phyloP scores from a whole-genome alignment of 2,888 invertebrate species.

The Rhamphomyia laevipes region DNA sequence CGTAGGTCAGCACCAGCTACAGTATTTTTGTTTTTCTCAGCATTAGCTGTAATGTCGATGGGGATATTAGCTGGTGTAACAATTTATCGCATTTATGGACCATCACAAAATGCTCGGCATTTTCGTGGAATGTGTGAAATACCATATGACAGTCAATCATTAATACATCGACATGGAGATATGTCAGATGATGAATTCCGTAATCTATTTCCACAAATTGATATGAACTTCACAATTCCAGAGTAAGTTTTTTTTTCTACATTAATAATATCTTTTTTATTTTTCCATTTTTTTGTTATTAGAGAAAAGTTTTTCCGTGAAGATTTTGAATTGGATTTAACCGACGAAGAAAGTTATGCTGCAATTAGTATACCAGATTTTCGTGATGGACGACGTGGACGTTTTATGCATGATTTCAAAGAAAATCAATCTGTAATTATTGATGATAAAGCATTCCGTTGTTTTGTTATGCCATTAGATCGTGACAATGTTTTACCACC shows the following conservation, averaged over 20 bases:
- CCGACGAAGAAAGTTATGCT: conserved; percentile 57
- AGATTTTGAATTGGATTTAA: conserved; percentile 64
- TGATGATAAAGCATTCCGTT: conserved; percentile 59
- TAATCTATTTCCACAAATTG: conserved; percentile 15
- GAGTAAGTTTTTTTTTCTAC: too few species aligned
- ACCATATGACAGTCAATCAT: conserved; percentile 28
- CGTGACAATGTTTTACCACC: conserved; percentile 66
- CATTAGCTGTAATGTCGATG: conserved; percentile 56
- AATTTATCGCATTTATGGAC: conserved; percentile 61
- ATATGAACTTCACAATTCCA: too few species aligned
- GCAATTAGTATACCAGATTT: conserved; percentile 80
- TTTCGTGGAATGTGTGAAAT: conserved; percentile 35
- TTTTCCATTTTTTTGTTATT: too few species aligned
- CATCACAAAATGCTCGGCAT: conserved; percentile 42
- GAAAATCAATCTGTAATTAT: conserved; percentile 63
- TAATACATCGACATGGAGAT: not conserved
- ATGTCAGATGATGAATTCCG: conserved; percentile 18
- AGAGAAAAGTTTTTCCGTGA: conserved; percentile 52
- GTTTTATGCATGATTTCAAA: conserved; percentile 88
- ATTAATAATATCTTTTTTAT: too few species aligned
- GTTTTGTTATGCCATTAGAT: conserved; percentile 86
- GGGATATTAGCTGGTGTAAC: conserved; percentile 61
- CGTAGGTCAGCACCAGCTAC: conserved; percentile 51
- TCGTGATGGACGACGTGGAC: conserved; percentile 64
- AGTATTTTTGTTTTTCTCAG: conserved; percentile 54